phyloP scores from a whole-genome alignment of 1,140 invertebrate species.

The Globodera ellingtonae region DNA sequence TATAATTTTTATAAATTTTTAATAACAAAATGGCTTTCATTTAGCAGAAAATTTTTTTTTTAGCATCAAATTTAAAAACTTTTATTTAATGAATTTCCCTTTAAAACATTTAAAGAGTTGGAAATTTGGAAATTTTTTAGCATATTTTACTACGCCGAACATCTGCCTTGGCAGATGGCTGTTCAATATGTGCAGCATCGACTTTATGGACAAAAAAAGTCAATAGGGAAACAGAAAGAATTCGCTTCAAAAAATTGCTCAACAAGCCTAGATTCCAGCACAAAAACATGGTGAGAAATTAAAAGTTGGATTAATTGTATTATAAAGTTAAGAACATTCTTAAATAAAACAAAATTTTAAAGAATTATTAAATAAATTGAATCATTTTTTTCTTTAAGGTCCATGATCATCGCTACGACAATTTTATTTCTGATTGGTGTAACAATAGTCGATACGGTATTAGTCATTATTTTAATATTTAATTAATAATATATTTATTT shows the following conservation, averaged over 20 bases:
- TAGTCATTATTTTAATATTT: background rate
- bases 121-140: too few relatives aligned
- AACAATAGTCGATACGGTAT: conserved; percentile 26
- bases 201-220: background rate
- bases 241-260: background rate
- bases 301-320: background rate
- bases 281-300: background rate
- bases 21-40: too few relatives aligned
- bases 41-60: too few relatives aligned
- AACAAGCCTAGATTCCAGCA: background rate
- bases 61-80: too few relatives aligned
- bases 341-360: background rate
- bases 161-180: background rate
- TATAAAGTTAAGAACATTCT: too few relatives aligned
- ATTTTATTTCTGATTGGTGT: conserved; percentile 22
- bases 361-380: background rate
- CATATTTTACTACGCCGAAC: background rate
- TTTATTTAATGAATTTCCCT: too few relatives aligned
- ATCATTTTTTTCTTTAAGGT: background rate
- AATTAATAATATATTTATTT: background rate
- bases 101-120: too few relatives aligned
- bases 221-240: background rate
- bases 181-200: background rate
- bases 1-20: too few relatives aligned
- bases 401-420: conserved; percentile 1